Evolutionary conservation across 2,888 invertebrate genomes (phyloP).

Genomic region (Chrysomela aeneicollis): DNA sequence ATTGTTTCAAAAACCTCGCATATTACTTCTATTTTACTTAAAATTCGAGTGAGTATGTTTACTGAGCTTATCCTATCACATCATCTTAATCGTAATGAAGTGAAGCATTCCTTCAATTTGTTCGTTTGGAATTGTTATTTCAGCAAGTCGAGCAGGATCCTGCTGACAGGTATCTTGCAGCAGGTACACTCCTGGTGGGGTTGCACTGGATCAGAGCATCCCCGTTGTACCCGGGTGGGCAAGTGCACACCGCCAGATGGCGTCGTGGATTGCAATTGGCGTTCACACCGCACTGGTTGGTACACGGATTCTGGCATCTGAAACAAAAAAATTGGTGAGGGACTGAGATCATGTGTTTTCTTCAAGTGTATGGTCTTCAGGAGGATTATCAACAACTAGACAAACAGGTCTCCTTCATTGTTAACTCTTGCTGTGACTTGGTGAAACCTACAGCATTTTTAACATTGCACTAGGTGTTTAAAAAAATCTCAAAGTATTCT

Average conservation of each 20-base stretch:
- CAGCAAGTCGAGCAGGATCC: conserved; percentile 17
- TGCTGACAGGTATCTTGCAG: conserved; percentile 12
- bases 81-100: neutral
- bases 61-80: neutral
- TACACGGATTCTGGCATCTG: conserved; percentile 72
- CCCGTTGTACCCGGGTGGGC: conserved; percentile 72
- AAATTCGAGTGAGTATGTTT: no score
- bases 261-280: conserved; percentile 79
- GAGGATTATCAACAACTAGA: no score
- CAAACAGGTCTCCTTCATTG: no score
- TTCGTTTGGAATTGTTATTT: neutral
- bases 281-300: conserved; percentile 79
- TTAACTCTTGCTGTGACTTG: no score
- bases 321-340: conserved; percentile 38
- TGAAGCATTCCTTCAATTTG: neutral
- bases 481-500: no score
- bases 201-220: conserved; percentile 67
- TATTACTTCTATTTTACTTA: no score
- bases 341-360: no score
- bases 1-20: no score
- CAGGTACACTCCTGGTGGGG: conserved; percentile 20
- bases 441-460: no score
- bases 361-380: no score
- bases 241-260: conserved; percentile 85
- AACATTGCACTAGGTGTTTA: no score